Evolutionary conservation across 2,113 vertebrate genomes (phyloP), one percentile per base, ranked within the genome.

Genomic region (Phoxinus phoxinus): DNA sequence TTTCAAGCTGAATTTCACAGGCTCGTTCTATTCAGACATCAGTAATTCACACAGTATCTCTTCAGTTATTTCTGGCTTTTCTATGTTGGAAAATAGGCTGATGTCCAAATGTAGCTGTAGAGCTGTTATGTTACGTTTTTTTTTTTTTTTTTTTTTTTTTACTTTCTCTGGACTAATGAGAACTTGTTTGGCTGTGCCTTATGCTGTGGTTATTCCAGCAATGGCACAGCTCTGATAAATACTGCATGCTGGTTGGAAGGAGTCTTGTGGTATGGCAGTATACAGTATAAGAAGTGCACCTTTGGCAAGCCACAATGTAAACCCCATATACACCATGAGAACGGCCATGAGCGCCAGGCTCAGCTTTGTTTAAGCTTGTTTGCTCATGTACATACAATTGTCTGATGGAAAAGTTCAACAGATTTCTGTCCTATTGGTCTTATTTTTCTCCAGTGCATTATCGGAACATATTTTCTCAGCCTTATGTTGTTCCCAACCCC

Each of bases 201-300:
- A 65, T 79, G 56, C 30, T 44, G 65, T 72, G 63, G 84, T 61
- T 58, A 71, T 61, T 81, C 61, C 19, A 15, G 35, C 77, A 46
- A 44, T 79, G 58, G 65, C 82, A 73, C 85, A 10, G 53, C 12
- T 63, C 82, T 75, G 86, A 84, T 72, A 74, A 87, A 87, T 87
- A 74, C 44, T 85, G 37, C 78, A 85, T 37, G 30, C 59, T 81
- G 71, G 48, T 71, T 86, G 13, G 61, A 88, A 84, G 72, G 44
- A 56, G 53, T 41, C 73, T 81, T 85, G 67, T 88, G 84, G 56
- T 76, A 53, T 35, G 21, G 56, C 67, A 78, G 51, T 61, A 51
- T 65, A n/a, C n/a, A n/a, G n/a, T n/a, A 27, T 37, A 67, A 78
- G 27, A 78, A 10, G 23, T 7, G 53, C n/a, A 65, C 44, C 44